Conservation (phyloP, 2,888 invertebrate genomes). For the Epicampocera succincta region DNA sequence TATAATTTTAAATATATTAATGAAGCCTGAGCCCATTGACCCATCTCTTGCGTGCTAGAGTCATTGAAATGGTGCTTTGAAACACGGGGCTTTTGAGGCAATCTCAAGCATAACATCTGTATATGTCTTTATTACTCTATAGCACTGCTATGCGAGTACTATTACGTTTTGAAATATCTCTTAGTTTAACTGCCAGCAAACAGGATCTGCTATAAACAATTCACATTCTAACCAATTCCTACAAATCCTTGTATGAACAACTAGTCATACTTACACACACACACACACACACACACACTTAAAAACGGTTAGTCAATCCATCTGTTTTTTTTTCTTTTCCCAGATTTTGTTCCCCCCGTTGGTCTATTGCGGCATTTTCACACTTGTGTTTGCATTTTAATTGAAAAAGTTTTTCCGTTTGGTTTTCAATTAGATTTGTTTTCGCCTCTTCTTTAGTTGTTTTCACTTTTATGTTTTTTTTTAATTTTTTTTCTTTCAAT, state of each 20-base stretch:
- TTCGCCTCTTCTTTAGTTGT: constrained; percentile 43
- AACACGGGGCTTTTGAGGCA: background rate
- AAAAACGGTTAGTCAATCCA: constrained; percentile 3
- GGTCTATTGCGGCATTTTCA: constrained; percentile 69
- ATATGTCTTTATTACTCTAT: constrained; percentile 12
- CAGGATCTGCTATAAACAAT: constrained; percentile 56
- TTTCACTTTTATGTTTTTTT: constrained; percentile 34
- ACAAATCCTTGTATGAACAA: background rate
- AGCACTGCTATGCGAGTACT: background rate
- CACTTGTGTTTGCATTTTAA: constrained; percentile 70
- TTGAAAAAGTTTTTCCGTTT: constrained; percentile 68
- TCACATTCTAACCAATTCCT: constrained; percentile 41
- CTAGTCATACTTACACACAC: background rate
- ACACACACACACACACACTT: background rate
- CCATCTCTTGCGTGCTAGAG: no score
- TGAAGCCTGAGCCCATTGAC: no score
- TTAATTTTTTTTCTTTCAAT: constrained; percentile 53
- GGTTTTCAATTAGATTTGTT: constrained; percentile 69
- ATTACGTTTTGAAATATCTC: constrained; percentile 54
- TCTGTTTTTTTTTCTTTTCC: constrained; percentile 10
- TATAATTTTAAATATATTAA: no score
- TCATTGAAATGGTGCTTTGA: background rate
- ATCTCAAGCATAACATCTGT: background rate
- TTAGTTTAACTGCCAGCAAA: constrained; percentile 17
- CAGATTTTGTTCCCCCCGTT: constrained; percentile 35